Percentiles rank a stretch among this genome's conserved stretches.
phyloP scores from a whole-genome alignment of 2,888 invertebrate genomes.

The Drosophila greeni region DNA sequence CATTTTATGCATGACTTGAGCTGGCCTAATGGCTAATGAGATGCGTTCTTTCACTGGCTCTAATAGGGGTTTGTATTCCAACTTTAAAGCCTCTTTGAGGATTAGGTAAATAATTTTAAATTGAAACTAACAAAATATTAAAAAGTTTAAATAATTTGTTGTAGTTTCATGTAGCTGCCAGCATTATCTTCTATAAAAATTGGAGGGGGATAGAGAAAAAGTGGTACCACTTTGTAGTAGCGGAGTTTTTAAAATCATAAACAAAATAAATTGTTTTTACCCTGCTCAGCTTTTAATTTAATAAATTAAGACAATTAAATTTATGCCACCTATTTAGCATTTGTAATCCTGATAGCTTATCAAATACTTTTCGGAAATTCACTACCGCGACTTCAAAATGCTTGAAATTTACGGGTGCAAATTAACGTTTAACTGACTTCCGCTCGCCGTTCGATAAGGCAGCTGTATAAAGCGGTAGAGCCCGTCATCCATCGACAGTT shows the following conservation, averaged over 20 bases:
- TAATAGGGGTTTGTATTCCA: too few relatives aligned
- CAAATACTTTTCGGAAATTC: background rate
- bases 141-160: background rate
- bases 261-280: background rate
- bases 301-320: background rate
- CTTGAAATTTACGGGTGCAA: conserved; percentile 2
- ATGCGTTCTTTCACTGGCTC: background rate
- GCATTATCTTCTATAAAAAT: too few relatives aligned
- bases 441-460: conserved; percentile 9
- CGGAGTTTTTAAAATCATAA: too few relatives aligned
- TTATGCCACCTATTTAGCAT: background rate
- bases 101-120: background rate
- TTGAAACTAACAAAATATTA: background rate
- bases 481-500: background rate
- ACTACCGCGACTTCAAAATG: background rate
- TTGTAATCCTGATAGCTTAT: conserved; percentile 7
- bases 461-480: conserved; percentile 1
- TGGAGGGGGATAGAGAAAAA: too few relatives aligned
- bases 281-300: background rate
- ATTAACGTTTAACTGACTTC: conserved; percentile 11
- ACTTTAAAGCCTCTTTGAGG: background rate
- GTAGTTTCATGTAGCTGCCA: background rate
- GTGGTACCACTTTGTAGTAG: too few relatives aligned
- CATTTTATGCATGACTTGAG: background rate
- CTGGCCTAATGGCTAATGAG: background rate